Evolutionary conservation across 2,888 invertebrate species (phyloP).

Genomic region (Clepsis dumicolana): DNA sequence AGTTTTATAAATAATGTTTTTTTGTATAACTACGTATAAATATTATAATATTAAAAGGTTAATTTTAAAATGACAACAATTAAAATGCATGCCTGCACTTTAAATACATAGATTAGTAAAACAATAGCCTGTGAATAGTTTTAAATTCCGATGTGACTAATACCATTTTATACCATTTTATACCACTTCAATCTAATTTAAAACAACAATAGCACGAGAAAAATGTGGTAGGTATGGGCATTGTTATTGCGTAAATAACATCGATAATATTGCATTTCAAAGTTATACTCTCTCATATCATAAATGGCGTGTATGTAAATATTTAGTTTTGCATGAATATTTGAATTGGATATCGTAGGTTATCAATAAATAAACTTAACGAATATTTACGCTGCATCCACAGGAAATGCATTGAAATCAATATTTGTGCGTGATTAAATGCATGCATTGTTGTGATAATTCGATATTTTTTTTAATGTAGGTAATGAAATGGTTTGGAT

Average conservation of each 20-base stretch:
- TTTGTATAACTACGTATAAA: neutral
- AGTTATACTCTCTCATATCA: neutral
- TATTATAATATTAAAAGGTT: neutral
- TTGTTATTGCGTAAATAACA: neutral
- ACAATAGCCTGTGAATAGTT: neutral
- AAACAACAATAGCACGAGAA: neutral
- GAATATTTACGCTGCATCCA: constrained; percentile 29
- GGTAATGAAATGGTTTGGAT: constrained; percentile 12
- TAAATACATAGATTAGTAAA: neutral
- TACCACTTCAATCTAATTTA: neutral
- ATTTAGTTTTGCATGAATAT: constrained; percentile 24
- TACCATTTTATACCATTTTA: too few relatives aligned
- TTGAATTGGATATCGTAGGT: constrained; percentile 23
- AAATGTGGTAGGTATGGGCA: neutral
- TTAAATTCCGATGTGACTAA: neutral
- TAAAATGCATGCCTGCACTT: neutral
- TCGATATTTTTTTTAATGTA: constrained; percentile 18
- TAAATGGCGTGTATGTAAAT: constrained; percentile 24
- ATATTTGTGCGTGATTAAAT: constrained; percentile 35
- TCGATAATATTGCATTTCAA: constrained; percentile 3
- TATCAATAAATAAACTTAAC: constrained; percentile 38
- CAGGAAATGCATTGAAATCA: constrained; percentile 42
- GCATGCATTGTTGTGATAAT: constrained; percentile 33
- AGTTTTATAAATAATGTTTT: neutral
- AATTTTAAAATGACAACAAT: neutral